phyloP scores from a whole-genome alignment of 2,113 vertebrate genomes.

The Plecotus auritus region DNA sequence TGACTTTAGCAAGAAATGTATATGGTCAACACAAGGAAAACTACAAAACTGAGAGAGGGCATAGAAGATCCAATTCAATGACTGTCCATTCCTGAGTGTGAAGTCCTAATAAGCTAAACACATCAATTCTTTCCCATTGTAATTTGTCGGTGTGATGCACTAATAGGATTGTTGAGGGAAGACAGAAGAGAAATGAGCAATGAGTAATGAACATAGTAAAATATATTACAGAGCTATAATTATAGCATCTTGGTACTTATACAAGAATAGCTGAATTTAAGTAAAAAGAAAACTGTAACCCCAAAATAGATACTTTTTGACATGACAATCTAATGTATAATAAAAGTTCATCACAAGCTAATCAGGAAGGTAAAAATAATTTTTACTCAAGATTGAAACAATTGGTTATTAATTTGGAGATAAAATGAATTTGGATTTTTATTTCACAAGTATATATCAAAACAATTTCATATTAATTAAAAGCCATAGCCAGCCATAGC shows the following conservation, averaged over 20 bases:
- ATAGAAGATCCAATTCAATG: background rate
- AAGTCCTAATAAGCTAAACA: background rate
- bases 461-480: background rate
- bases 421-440: background rate
- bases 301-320: background rate
- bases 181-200: background rate
- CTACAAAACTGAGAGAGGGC: background rate
- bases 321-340: background rate
- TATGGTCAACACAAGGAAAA: background rate
- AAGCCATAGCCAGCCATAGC: background rate
- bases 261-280: conserved; percentile 14
- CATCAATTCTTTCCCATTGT: background rate
- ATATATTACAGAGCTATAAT: background rate
- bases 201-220: background rate
- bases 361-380: background rate
- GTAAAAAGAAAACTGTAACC: background rate
- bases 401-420: background rate
- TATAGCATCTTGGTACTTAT: background rate
- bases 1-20: background rate
- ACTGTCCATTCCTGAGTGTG: background rate
- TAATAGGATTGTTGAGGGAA: background rate
- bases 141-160: background rate
- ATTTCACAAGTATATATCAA: background rate
- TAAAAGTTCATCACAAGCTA: background rate
- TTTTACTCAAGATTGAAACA: background rate